These are phyloP conservation scores for Hermatobates lingyangjiaoensis DNA, from an alignment of 1,140 invertebrate species.

Conservation along the genomic window DNA sequence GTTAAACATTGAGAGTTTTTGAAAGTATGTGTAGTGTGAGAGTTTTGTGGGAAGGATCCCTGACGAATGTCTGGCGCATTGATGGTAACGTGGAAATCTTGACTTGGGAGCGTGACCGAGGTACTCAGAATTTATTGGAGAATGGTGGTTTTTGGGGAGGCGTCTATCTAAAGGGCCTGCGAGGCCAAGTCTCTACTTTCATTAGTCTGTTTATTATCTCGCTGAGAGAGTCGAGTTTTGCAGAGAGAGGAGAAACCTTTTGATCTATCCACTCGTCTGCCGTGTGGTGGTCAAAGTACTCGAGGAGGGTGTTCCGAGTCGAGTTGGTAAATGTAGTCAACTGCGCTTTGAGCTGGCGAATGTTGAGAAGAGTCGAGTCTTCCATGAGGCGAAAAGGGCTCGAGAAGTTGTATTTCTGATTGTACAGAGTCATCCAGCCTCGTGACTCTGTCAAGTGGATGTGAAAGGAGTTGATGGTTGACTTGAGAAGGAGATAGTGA, in stretches of 20 bases:
- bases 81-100: too few species aligned
- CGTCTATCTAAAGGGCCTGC: constrained; percentile 6
- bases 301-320: not conserved
- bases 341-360: constrained; percentile 4
- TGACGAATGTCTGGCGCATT: too few species aligned
- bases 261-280: constrained; percentile 13
- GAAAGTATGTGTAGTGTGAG: too few species aligned
- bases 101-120: too few species aligned
- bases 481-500: constrained; percentile 1
- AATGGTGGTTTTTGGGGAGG: too few species aligned
- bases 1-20: too few species aligned
- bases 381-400: constrained; percentile 7
- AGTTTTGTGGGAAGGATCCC: too few species aligned
- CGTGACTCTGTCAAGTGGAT: constrained; percentile 1
- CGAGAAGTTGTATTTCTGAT: constrained; percentile 9
- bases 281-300: constrained; percentile 9
- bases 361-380: constrained; percentile 1
- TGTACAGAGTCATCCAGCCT: constrained; percentile 11
- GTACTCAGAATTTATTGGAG: too few species aligned
- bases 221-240: constrained; percentile 3
- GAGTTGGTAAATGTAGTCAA: constrained; percentile 6
- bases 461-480: constrained; percentile 3
- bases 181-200: constrained; percentile 9
- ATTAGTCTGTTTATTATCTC: constrained; percentile 7
- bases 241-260: constrained; percentile 7